These are phyloP conservation scores for Rhopalosiphum maidis DNA, from an alignment of 1,140 invertebrate species.

Conservation along the genomic window DNA sequence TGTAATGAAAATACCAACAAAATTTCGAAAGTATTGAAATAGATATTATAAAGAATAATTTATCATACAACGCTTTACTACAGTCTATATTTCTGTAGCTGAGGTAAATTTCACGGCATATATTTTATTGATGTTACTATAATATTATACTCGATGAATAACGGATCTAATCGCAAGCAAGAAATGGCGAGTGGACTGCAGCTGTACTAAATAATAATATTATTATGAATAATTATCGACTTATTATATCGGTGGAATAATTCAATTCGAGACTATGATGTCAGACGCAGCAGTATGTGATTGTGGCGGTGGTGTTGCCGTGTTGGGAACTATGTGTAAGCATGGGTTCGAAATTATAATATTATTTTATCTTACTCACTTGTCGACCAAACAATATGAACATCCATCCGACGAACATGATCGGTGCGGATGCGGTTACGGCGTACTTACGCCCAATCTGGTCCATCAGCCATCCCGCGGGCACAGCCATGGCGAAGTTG, in stretches of 20 bases:
- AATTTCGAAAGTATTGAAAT: neutral
- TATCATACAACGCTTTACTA: neutral
- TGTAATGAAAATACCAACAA: neutral
- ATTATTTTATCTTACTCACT: neutral
- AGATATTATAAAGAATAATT: neutral
- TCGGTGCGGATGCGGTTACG: constrained; percentile 49
- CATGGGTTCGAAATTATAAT: neutral
- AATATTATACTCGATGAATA: neutral
- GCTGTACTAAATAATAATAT: neutral
- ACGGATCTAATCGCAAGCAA: neutral
- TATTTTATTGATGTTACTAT: neutral
- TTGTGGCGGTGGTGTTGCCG: neutral
- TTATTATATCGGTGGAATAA: neutral
- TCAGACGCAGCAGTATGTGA: neutral
- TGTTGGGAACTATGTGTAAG: neutral
- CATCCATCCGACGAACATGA: constrained; percentile 62
- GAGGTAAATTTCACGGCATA: neutral
- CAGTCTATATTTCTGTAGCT: neutral
- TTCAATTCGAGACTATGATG: neutral
- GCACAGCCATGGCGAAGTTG: constrained; percentile 64
- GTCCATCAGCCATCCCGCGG: constrained; percentile 60
- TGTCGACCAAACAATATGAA: constrained; percentile 62
- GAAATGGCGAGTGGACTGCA: neutral
- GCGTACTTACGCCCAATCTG: constrained; percentile 58
- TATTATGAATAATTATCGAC: neutral